Evolutionary conservation across 1,140 invertebrate species (phyloP).

Genomic region (Tyrophagus putrescentiae): DNA sequence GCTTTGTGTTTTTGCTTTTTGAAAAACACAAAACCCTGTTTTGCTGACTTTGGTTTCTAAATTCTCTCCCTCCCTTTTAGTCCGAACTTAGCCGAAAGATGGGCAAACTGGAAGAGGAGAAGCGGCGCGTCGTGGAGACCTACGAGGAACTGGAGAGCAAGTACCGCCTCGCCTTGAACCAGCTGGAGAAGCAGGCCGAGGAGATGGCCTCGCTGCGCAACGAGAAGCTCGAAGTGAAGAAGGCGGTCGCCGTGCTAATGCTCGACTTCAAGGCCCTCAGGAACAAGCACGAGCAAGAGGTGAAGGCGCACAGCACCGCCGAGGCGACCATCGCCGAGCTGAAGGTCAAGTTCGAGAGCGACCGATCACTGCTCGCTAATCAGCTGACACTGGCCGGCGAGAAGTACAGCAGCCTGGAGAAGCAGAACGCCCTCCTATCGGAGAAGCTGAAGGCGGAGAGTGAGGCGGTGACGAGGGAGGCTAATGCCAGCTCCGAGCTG

Average conservation of each 20-base stretch:
- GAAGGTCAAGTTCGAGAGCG: constrained; percentile 69
- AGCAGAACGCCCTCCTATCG: constrained; percentile 62
- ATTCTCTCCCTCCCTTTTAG: not conserved
- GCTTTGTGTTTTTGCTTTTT: too few species aligned
- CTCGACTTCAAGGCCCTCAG: constrained; percentile 78
- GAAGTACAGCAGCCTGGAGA: constrained; percentile 64
- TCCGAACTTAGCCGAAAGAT: constrained; percentile 25
- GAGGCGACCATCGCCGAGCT: constrained; percentile 60
- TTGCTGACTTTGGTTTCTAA: not conserved
- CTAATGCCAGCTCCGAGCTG: constrained; percentile 74
- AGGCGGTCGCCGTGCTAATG: constrained; percentile 60
- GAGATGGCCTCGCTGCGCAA: constrained; percentile 45
- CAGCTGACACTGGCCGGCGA: constrained; percentile 67
- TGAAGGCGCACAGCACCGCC: constrained; percentile 59
- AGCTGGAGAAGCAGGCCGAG: constrained; percentile 58
- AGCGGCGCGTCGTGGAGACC: constrained; percentile 40
- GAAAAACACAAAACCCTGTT: too few species aligned
- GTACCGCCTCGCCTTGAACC: constrained; percentile 44
- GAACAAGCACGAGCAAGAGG: constrained; percentile 69
- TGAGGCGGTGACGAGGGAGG: constrained; percentile 59
- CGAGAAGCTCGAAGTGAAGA: constrained; percentile 62
- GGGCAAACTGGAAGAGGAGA: constrained; percentile 19
- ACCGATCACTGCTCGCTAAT: constrained; percentile 66
- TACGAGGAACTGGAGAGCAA: constrained; percentile 51
- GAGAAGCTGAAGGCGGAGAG: constrained; percentile 73